These are phyloP conservation scores for Athrips mouffetella DNA, from an alignment of 2,888 invertebrate species.

Conservation along the genomic window DNA sequence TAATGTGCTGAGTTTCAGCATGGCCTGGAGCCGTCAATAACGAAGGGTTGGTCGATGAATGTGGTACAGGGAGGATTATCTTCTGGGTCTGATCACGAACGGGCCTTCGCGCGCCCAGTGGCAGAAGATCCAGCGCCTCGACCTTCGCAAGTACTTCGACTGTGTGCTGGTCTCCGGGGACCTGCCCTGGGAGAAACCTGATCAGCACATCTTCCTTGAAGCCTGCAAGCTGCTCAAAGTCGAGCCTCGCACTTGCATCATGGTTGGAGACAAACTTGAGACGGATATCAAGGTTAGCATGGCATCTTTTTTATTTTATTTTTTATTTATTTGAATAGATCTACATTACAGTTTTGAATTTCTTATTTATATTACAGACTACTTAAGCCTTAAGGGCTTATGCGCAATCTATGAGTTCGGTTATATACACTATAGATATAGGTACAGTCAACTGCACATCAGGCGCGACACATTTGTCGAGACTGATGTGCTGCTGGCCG, in stretches of 20 bases:
- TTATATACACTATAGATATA: too few species aligned
- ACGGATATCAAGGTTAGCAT: conserved; percentile 85
- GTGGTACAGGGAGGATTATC: conserved; percentile 82
- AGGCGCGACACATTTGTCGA: too few species aligned
- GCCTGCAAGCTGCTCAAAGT: conserved; percentile 88
- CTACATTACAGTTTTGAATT: too few species aligned
- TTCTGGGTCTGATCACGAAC: conserved; percentile 90
- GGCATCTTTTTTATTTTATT: background rate
- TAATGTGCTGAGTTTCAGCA: conserved; percentile 71
- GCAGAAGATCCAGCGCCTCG: conserved; percentile 89
- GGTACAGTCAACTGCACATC: too few species aligned
- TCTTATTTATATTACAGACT: too few species aligned
- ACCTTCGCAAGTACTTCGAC: conserved; percentile 86
- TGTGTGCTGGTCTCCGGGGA: conserved; percentile 90
- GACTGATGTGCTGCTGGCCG: too few species aligned
- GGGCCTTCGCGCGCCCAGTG: conserved; percentile 92
- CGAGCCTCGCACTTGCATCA: conserved; percentile 85
- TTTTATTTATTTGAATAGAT: too few species aligned
- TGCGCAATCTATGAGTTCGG: too few species aligned
- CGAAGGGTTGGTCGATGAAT: conserved; percentile 68
- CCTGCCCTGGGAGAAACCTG: conserved; percentile 91
- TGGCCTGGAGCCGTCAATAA: conserved; percentile 53
- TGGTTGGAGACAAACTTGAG: conserved; percentile 93
- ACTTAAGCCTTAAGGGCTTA: too few species aligned
- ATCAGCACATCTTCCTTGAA: conserved; percentile 88